Base-by-base conservation (phyloP, 2,113 vertebrate species). In the Eudyptes chrysolophus region DNA sequence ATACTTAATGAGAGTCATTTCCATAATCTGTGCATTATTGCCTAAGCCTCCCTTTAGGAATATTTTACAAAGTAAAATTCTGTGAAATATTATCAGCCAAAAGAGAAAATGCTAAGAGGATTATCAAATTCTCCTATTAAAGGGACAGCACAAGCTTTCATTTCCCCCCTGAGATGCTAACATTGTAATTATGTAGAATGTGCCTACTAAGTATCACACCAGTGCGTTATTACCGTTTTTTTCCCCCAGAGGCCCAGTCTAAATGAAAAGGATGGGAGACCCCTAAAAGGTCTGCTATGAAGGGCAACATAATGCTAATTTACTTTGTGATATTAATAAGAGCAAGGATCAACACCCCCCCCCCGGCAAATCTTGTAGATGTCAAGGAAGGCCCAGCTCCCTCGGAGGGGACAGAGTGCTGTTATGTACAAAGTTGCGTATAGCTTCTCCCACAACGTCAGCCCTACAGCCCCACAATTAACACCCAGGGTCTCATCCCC, bases 21-120 rank as follows among this genome's bases (percentile, higher is more conserved):
- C 98, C 98, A 99, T 99, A 99, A 99, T 99, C 98, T 98, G 98
- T 97, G 98, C 98, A 98, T 99, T 99, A 99, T 98, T 98, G 97
- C 98, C 98, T 98, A 98, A 98, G 95, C 96, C 96, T 98, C 96
- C 98, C 98, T 99, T 99, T 98, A 99, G 99, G 98, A 98, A 98
- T 98, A 97, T 98, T 98, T 98, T 97, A 98, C 95, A 98, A 98
- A 98, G 97, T 70, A 97, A 97, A 97, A 97, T 98, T 94, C 90
- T 96, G 79, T 98, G 97, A 98, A 98, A 98, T 97, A 98, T 97
- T 97, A 98, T 98, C 96, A 98, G 70, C 95, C 92, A 87, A 97
- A 98, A 97, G 95, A 93, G 93, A 86, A 86, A 97, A 97, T 97
- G 96, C 97, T 98, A 98, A 98, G 97, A 97, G 96, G 97, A 98